A percentile compares a stretch with the other conserved stretches of the same genome.
Evolutionary conservation across 2,888 invertebrate species (phyloP).

Genomic region (Amphiduros pacificus): DNA sequence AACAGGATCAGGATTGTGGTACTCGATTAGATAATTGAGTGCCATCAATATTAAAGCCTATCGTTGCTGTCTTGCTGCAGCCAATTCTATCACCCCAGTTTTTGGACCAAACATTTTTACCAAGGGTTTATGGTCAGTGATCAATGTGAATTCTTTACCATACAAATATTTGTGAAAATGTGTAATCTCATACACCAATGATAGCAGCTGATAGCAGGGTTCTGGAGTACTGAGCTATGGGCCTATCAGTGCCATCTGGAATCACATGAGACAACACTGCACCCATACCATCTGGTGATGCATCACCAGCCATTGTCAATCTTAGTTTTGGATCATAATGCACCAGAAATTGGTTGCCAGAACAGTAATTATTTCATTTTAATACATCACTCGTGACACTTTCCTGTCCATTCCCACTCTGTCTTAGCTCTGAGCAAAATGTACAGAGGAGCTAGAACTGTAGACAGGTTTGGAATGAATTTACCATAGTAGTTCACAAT

Average conservation of each 20-base stretch:
- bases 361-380: background rate
- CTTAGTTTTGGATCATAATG: background rate
- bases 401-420: background rate
- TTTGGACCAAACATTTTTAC: background rate
- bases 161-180: background rate
- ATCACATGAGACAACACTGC: background rate
- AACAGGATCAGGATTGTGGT: background rate
- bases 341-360: background rate
- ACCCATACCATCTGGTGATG: background rate
- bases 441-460: background rate
- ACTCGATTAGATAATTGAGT: background rate
- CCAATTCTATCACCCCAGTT: background rate
- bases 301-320: background rate
- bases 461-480: constrained; percentile 1
- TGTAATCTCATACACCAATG: too few species aligned
- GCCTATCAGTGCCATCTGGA: background rate
- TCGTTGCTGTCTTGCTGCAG: background rate
- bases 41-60: background rate
- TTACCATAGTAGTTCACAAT: constrained; percentile 1
- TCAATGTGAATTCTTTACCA: background rate
- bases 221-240: background rate
- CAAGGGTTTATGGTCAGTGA: background rate
- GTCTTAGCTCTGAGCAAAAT: background rate
- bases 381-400: background rate
- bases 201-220: background rate